These are phyloP conservation scores for Centrocercus urophasianus DNA, from an alignment of 2,113 vertebrate species.

Conservation along the genomic window DNA sequence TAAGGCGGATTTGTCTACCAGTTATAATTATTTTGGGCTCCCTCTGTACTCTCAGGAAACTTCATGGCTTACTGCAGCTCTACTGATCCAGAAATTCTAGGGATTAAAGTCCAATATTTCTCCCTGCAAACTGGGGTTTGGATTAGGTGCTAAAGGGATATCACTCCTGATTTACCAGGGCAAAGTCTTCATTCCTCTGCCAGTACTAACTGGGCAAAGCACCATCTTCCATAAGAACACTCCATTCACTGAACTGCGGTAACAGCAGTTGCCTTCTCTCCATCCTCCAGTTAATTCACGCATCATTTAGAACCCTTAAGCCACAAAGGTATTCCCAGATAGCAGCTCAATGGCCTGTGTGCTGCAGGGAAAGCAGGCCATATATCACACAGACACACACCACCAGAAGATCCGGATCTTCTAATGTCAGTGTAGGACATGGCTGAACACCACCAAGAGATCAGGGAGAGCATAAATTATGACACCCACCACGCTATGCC, in stretches of 20 bases:
- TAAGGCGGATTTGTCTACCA: not conserved
- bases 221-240: fast-evolving
- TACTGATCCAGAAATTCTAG: not conserved
- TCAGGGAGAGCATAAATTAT: not conserved
- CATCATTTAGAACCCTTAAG: not conserved
- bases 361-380: not conserved
- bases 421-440: not conserved
- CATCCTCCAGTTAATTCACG: not conserved
- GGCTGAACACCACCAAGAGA: not conserved
- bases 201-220: not conserved
- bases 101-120: not conserved
- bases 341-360: fast-evolving
- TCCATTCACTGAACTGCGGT: not conserved
- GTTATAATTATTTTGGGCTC: not conserved
- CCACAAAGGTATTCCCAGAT: not conserved
- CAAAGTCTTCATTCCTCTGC: not conserved
- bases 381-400: no score
- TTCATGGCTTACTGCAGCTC: not conserved
- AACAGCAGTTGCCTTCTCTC: not conserved
- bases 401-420: not conserved
- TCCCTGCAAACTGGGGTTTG: not conserved
- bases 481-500: not conserved
- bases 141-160: not conserved
- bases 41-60: not conserved
- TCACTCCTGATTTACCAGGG: not conserved